These are phyloP conservation scores for Drosophila buzzatii DNA, from an alignment of 2,888 invertebrate genomes.

Conservation along the genomic window DNA sequence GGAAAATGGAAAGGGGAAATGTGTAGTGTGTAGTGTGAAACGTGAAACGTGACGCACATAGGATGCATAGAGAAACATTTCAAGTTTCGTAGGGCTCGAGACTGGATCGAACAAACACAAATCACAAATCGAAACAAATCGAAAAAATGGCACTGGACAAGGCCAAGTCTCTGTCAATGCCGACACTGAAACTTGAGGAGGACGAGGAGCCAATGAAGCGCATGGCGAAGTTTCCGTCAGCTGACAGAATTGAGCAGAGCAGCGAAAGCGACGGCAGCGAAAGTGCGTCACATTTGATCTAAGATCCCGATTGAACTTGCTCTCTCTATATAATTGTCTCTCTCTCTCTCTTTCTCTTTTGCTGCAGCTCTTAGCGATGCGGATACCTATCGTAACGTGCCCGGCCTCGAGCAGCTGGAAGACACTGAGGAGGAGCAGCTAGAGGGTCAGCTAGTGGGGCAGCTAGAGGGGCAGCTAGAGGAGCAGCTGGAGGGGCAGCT, in stretches of 20 bases:
- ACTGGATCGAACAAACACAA: slow-evolving; percentile 3
- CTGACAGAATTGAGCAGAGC: slow-evolving; percentile 25
- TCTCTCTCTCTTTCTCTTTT: not conserved
- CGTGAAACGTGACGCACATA: slow-evolving; percentile 39
- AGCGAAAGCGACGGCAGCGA: slow-evolving; percentile 38
- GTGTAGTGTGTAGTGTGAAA: not conserved
- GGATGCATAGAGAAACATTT: slow-evolving; percentile 45
- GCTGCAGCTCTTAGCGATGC: slow-evolving; percentile 29
- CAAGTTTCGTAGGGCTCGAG: slow-evolving; percentile 15
- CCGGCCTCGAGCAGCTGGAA: too few relatives aligned
- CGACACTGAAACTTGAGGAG: not conserved
- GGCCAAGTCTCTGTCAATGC: slow-evolving; percentile 4
- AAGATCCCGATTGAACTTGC: not conserved
- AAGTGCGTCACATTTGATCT: slow-evolving; percentile 4
- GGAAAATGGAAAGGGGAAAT: not conserved
- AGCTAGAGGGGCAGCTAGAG: not conserved
- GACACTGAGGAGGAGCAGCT: not conserved
- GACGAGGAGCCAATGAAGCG: not conserved
- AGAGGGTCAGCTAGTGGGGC: too few relatives aligned
- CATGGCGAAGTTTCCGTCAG: not conserved
- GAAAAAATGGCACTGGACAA: slow-evolving; percentile 41
- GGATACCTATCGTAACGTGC: not conserved
- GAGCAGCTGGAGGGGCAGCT: too few relatives aligned
- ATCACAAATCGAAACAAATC: slow-evolving; percentile 2
- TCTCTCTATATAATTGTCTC: not conserved